These are phyloP conservation scores for Drusus annulatus DNA, from an alignment of 1,140 invertebrate genomes.

Conservation along the genomic window DNA sequence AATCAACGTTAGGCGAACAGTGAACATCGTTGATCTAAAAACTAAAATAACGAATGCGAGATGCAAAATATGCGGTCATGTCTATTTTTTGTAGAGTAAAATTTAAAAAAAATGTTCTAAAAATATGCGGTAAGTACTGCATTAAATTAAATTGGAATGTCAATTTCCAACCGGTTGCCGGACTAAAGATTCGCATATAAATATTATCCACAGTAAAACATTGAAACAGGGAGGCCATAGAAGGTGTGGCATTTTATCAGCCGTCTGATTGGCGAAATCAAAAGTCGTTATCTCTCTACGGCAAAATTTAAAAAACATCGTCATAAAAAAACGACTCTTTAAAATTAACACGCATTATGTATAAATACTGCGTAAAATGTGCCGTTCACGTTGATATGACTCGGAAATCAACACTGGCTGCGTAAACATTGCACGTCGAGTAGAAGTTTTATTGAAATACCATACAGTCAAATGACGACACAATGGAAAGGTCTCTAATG, in stretches of 20 bases:
- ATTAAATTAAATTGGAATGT: conserved; percentile 4
- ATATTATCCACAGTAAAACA: conserved; percentile 27
- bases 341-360: no score
- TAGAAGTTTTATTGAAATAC: no score
- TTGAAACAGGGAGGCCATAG: conserved; percentile 2
- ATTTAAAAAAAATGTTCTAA: background rate
- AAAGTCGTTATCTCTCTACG: background rate
- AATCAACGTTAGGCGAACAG: background rate
- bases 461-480: no score
- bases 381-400: no score
- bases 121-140: background rate
- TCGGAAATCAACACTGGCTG: no score
- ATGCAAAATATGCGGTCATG: background rate
- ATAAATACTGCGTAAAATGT: no score
- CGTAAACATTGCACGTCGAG: no score
- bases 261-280: conserved; percentile 34
- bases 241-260: conserved; percentile 17
- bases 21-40: background rate
- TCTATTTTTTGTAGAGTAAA: background rate
- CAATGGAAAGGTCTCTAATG: no score
- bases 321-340: background rate
- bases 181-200: background rate
- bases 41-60: background rate
- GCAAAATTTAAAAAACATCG: background rate
- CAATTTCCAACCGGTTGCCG: background rate